These are phyloP conservation scores for Meriones unguiculatus DNA, from an alignment of 2,113 vertebrate species.

Conservation along the genomic window DNA sequence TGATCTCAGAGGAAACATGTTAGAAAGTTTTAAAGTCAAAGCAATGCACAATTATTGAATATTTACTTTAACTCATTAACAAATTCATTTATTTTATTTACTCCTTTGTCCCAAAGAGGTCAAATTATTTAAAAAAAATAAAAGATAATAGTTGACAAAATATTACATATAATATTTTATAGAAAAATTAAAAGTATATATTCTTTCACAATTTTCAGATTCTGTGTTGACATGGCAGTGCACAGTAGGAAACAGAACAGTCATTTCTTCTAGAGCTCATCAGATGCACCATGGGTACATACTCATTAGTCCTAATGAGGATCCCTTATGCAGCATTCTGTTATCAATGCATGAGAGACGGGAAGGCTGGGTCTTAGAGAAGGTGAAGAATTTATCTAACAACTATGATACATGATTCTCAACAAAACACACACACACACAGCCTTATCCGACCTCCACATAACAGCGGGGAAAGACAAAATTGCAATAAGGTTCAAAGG, in stretches of 20 bases:
- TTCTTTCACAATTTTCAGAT: not conserved
- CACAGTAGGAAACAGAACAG: not conserved
- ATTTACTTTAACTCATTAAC: slow-evolving; percentile 1
- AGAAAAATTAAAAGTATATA: not conserved
- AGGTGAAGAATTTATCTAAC: not conserved
- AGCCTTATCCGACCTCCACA: too few species aligned
- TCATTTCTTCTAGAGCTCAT: not conserved
- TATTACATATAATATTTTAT: not conserved
- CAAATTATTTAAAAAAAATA: slow-evolving; percentile 5
- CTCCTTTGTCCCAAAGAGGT: not conserved
- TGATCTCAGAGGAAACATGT: not conserved
- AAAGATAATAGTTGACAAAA: not conserved
- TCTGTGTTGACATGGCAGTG: not conserved
- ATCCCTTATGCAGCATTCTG: not conserved
- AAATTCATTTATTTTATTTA: not conserved
- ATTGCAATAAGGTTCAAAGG: not conserved
- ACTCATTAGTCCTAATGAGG: not conserved
- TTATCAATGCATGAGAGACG: not conserved
- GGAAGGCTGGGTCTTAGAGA: slow-evolving; percentile 15
- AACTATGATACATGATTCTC: not conserved
- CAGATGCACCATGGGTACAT: not conserved
- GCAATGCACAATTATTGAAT: not conserved
- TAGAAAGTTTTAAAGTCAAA: slow-evolving; percentile 40
- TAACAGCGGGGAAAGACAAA: not conserved
- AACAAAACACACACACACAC: not conserved